Base-by-base conservation (phyloP, 2,888 invertebrate species). In the Nemotelus pantherinus region DNA sequence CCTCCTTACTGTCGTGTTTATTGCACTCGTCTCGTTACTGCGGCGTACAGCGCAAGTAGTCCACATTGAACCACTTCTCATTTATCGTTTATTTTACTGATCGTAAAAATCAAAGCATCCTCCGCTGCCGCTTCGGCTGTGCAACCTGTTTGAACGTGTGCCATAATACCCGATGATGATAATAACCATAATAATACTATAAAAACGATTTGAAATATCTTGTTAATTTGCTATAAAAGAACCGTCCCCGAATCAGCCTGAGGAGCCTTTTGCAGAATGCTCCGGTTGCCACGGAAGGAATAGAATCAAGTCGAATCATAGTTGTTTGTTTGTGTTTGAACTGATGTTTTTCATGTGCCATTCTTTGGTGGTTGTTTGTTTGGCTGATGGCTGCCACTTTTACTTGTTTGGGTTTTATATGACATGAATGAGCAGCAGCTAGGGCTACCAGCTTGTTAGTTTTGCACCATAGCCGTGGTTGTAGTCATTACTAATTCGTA, bases 131-230 rank as follows among this genome's bases (percentile, higher is more conserved):
- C 45, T 67, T 67, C 41, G 48, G 63, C 63, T 58, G 53, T 50
- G 76, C 80, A 80, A 80, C 80, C 80, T 80, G 80, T 80, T 79
- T 80, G 80, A 80, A 77, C 78, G 80, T 80, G 79, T 75, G 77
- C 77, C 78, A 77, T 77, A 79, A 78, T 79, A 77, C 76, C 70
- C 76, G 77, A 80, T 80, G 77, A 80, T 75, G 77, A 80, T 80
- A 80, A 80, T 80, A 80, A 79, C 78, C 79, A 79, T 80, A 80
- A 80, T 79, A 79, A 80, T 80, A 79, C 79, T 80, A 80, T 80
- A 80, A 80, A 80, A 80, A 80, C 80, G 80, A 80, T 79, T 80
- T 80, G 79, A 79, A 80, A 80, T 80, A 79, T 79, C 80, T 80
- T 80, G 80, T 80, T 80, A 80, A 80, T 80, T 80, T 79, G 80